Base-by-base conservation (phyloP, 2,888 invertebrate genomes). In the Chirona hameri region DNA sequence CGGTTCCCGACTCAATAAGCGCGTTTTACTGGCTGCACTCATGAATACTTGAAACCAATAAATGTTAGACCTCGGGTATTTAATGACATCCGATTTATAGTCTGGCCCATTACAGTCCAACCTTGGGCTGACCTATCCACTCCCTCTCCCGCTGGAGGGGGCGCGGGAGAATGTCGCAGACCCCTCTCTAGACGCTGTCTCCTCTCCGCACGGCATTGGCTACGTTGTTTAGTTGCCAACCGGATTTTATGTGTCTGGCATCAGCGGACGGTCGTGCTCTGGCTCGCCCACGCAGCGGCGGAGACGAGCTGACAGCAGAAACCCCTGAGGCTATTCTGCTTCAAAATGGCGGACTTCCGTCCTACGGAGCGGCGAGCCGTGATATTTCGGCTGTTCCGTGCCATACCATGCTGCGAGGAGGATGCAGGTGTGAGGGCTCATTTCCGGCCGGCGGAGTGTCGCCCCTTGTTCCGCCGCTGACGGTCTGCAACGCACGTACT, bases 401-500 rank as follows among this genome's bases (percentile, higher is more conserved):
- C 21, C 60, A 24, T 7, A 24, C 60, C 14, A 14, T 2, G 60
- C 60, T 18, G 60, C 2, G 60, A 2, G 52, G 15, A 24, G 60
- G 18, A 24, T 1, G 60, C 60, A 7, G 24, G 21, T 2, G 24
- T 18, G 24, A 24, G 60, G 24, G 60, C 9, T 3, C 18, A 24
- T 24, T 60, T 60, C 60, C 60, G 60, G 60, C 24, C 60, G 7
- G 60, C 24, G 2, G 15, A 18, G 55, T 24, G 60, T 24, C 60
- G 24, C 24, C 24, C 60, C 60, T 55, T 60, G 60, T 21, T 65
- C 65, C 65, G 65, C 65, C 65, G 27, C n/a, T n/a, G 65, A 9
- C n/a, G 7, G 65, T 65, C 27, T 65, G 65, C 65, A 65, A 65
- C 65, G 65, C 65, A 65, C 65, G 65, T n/a, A n/a, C 65, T n/a